Conservation (phyloP, 2,888 invertebrate species). For the Himalopsyche japonica region DNA sequence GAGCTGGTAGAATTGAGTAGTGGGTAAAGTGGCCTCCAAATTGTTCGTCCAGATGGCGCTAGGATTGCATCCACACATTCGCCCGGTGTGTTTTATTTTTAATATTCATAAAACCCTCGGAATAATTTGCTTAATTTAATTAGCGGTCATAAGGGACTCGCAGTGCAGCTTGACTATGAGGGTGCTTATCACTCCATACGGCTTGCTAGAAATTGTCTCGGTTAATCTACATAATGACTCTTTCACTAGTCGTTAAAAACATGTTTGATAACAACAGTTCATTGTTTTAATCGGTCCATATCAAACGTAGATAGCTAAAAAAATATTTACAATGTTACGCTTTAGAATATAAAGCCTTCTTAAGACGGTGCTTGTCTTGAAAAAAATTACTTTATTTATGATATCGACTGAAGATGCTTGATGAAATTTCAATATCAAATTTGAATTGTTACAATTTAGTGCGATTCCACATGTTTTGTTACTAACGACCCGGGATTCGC, state of each 20-base stretch:
- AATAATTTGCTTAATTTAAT: background rate
- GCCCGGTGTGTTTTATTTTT: background rate
- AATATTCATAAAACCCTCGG: background rate
- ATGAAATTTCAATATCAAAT: too few relatives aligned
- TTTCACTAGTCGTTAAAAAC: background rate
- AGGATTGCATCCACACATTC: background rate
- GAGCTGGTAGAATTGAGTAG: background rate
- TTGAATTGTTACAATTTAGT: too few relatives aligned
- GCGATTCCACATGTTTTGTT: too few relatives aligned
- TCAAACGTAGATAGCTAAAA: too few relatives aligned
- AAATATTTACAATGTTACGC: too few relatives aligned
- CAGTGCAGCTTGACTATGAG: background rate
- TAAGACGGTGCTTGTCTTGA: too few relatives aligned
- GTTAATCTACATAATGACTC: background rate
- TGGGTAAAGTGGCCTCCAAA: background rate
- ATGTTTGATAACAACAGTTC: too few relatives aligned
- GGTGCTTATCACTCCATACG: background rate
- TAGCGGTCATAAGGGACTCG: background rate
- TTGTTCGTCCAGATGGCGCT: constrained; percentile 27
- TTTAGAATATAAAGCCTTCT: too few relatives aligned
- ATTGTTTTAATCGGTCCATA: too few relatives aligned
- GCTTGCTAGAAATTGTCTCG: background rate
- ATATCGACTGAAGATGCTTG: too few relatives aligned
- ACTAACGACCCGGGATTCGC: too few relatives aligned
- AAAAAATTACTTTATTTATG: too few relatives aligned